Conservation (phyloP, 92 coral and sea anemone genomes). For the Muricea muricata region DNA sequence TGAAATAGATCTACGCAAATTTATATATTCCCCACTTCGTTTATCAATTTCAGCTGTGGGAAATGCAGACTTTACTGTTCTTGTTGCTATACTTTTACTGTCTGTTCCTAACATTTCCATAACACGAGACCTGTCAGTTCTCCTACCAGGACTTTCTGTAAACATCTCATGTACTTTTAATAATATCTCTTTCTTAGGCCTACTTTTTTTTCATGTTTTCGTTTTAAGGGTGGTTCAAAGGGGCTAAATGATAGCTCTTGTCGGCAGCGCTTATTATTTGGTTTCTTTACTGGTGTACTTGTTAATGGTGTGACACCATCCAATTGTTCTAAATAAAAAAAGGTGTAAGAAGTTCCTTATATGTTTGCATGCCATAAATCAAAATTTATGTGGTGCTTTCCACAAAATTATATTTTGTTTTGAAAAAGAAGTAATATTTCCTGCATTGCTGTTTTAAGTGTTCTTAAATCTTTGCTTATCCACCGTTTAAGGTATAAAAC, state of each 20-base stretch:
- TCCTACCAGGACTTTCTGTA: slow-evolving; percentile 39
- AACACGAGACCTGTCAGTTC: slow-evolving; percentile 17
- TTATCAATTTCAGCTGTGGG: slow-evolving; percentile 23
- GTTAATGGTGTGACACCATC: neutral
- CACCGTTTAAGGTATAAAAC: too few species aligned
- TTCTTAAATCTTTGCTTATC: too few species aligned
- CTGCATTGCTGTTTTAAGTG: too few species aligned
- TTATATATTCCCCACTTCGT: slow-evolving; percentile 18
- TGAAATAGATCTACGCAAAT: slow-evolving; percentile 34
- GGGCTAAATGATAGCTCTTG: neutral
- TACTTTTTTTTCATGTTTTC: neutral
- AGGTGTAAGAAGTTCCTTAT: too few species aligned
- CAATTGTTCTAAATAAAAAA: too few species aligned
- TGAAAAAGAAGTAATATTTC: too few species aligned
- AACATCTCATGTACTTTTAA: slow-evolving; percentile 25
- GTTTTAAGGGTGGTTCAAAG: neutral
- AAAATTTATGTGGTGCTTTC: too few species aligned
- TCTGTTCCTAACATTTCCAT: slow-evolving; percentile 3
- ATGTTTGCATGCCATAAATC: neutral
- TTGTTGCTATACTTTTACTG: slow-evolving; percentile 45
- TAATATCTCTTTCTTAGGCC: neutral
- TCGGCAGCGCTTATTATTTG: neutral
- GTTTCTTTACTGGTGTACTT: slow-evolving; percentile 1
- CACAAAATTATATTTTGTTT: too few species aligned
- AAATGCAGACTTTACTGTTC: slow-evolving; percentile 46